phyloP scores from a whole-genome alignment of 2,113 vertebrate genomes.

The Sceloporus tristichus region DNA sequence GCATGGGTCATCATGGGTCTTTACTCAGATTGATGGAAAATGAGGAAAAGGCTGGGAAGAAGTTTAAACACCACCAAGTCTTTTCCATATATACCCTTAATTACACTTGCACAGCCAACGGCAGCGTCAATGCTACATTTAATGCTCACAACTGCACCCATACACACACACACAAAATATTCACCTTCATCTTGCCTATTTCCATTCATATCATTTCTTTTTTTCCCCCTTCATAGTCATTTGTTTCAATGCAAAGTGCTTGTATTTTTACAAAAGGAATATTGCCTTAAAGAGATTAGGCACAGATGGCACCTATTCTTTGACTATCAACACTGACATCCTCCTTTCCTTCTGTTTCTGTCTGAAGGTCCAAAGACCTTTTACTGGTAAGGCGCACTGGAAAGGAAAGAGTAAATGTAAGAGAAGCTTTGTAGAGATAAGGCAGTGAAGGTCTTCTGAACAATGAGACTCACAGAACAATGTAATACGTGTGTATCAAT shows the following conservation, averaged over 20 bases:
- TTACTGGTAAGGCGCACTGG: too few species aligned
- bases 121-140: neutral
- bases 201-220: neutral
- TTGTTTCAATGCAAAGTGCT: neutral
- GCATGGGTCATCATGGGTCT: conserved; percentile 55
- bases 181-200: neutral
- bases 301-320: neutral
- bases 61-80: conserved; percentile 57
- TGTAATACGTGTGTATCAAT: too few species aligned
- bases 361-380: neutral
- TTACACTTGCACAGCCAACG: conserved; percentile 4
- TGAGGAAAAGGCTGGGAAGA: conserved; percentile 43
- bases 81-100: conserved; percentile 47
- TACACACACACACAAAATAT: too few species aligned
- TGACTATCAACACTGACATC: neutral
- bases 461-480: neutral
- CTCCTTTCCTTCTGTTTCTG: too few species aligned
- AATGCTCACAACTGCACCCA: neutral
- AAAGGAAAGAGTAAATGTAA: too few species aligned
- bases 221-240: neutral
- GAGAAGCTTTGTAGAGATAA: neutral
- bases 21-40: conserved; percentile 36
- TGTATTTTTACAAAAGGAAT: neutral
- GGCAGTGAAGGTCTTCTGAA: neutral
- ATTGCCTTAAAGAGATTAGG: neutral